A percentile compares a stretch with the other conserved stretches of the same genome.
Conservation (phyloP, 2,888 invertebrate species). For the Oeneis ivallda region DNA sequence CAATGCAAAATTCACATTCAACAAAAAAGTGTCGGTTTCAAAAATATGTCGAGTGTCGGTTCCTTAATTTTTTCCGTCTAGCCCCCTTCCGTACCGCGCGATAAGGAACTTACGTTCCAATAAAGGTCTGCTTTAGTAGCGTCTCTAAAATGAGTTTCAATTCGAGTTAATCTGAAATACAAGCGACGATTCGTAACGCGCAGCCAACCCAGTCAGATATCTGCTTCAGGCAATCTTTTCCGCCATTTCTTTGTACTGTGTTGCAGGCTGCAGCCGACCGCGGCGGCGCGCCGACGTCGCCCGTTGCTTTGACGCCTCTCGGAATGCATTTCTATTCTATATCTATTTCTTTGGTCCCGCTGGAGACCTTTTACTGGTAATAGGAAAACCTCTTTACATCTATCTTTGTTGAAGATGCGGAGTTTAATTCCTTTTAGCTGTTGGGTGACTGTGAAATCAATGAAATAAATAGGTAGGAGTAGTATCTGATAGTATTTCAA, state of each 20-base stretch:
- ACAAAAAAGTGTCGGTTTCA: too few species aligned
- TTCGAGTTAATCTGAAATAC: conserved; percentile 26
- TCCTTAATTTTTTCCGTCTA: too few species aligned
- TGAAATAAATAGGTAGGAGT: neutral
- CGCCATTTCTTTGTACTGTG: conserved; percentile 36
- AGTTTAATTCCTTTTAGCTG: neutral
- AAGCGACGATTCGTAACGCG: conserved; percentile 20
- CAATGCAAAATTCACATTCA: too few species aligned
- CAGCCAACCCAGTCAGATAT: conserved; percentile 29
- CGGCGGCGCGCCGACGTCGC: conserved; percentile 14
- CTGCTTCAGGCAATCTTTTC: conserved; percentile 36
- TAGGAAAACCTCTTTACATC: conserved; percentile 27
- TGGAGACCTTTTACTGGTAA: conserved; percentile 30
- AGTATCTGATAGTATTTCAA: too few species aligned
- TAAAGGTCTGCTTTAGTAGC: too few species aligned
- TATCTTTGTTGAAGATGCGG: conserved; percentile 17
- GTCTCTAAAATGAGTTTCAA: neutral
- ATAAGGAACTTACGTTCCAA: too few species aligned
- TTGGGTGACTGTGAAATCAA: neutral
- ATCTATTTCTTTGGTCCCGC: conserved; percentile 32
- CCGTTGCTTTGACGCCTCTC: conserved; percentile 30
- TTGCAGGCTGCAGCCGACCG: conserved; percentile 16
- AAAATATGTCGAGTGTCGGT: too few species aligned
- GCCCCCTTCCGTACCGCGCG: too few species aligned
- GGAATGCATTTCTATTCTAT: conserved; percentile 37